Conservation (phyloP, 2,888 invertebrate genomes). For the Pachycephus smyrnensis region DNA sequence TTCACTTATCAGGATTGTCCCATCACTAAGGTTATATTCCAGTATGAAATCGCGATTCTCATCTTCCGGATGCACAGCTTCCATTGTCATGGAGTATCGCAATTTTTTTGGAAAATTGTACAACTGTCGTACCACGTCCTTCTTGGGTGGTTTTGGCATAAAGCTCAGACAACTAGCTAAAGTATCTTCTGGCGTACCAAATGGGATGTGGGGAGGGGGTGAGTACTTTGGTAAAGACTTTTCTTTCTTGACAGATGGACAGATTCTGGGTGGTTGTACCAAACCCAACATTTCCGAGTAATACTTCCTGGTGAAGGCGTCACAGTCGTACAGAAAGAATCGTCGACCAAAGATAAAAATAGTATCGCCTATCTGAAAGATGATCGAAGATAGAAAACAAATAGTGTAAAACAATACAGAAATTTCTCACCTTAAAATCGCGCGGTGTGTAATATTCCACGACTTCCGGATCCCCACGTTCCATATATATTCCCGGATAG, state of each 20-base stretch:
- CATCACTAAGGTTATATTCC: slow-evolving; percentile 81
- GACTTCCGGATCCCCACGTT: slow-evolving; percentile 78
- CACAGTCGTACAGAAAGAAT: slow-evolving; percentile 84
- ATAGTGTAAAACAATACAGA: neutral
- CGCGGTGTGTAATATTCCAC: slow-evolving; percentile 82
- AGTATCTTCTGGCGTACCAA: slow-evolving; percentile 84
- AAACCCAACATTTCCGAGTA: slow-evolving; percentile 72
- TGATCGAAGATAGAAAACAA: neutral
- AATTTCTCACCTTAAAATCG: slow-evolving; percentile 72
- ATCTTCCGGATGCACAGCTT: slow-evolving; percentile 84
- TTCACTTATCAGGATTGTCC: slow-evolving; percentile 81
- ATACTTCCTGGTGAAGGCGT: slow-evolving; percentile 83
- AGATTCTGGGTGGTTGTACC: slow-evolving; percentile 67
- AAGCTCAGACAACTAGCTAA: slow-evolving; percentile 79
- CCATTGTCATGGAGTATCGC: slow-evolving; percentile 82
- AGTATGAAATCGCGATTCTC: slow-evolving; percentile 80
- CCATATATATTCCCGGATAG: slow-evolving; percentile 77
- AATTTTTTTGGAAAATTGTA: slow-evolving; percentile 74
- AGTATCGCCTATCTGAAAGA: slow-evolving; percentile 75
- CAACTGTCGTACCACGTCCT: slow-evolving; percentile 81
- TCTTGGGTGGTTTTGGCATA: slow-evolving; percentile 78
- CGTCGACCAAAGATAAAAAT: slow-evolving; percentile 77
- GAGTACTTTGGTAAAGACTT: slow-evolving; percentile 34
- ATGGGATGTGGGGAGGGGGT: slow-evolving; percentile 77
- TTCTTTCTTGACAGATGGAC: slow-evolving; percentile 58